Conservation (phyloP, 2,888 invertebrate species). For the Pycnomerus fuliginosus region DNA sequence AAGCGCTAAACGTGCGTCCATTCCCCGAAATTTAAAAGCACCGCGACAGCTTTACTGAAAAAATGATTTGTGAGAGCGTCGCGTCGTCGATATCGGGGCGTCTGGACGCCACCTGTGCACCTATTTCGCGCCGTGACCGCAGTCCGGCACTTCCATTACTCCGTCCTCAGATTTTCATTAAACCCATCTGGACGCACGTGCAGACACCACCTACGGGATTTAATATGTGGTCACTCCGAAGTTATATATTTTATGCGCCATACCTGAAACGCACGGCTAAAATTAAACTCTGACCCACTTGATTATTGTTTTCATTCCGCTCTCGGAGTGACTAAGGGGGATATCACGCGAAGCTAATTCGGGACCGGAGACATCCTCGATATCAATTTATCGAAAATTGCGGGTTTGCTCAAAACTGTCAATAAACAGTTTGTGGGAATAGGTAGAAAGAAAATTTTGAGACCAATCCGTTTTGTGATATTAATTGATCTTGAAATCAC, state of each 20-base stretch:
- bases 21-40: constrained; percentile 14
- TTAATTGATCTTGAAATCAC: too few relatives aligned
- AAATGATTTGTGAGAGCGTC: constrained; percentile 9
- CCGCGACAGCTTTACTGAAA: constrained; percentile 12
- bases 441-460: too few relatives aligned
- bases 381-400: too few relatives aligned
- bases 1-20: too few relatives aligned
- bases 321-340: constrained; percentile 1
- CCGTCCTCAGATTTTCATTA: constrained; percentile 42
- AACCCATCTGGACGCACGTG: constrained; percentile 37
- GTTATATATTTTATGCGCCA: constrained; percentile 5
- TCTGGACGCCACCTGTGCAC: constrained; percentile 21
- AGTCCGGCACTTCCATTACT: constrained; percentile 32
- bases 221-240: constrained; percentile 7
- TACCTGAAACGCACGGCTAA: constrained; percentile 25
- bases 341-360: too few relatives aligned
- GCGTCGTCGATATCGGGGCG: neutral
- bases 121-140: constrained; percentile 29
- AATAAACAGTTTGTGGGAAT: too few relatives aligned
- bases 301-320: constrained; percentile 24
- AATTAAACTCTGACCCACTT: constrained; percentile 27
- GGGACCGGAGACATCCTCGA: too few relatives aligned
- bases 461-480: too few relatives aligned
- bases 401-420: too few relatives aligned
- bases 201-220: constrained; percentile 24